phyloP scores from a whole-genome alignment of 2,113 vertebrate genomes.

The Tylochromis polylepis region DNA sequence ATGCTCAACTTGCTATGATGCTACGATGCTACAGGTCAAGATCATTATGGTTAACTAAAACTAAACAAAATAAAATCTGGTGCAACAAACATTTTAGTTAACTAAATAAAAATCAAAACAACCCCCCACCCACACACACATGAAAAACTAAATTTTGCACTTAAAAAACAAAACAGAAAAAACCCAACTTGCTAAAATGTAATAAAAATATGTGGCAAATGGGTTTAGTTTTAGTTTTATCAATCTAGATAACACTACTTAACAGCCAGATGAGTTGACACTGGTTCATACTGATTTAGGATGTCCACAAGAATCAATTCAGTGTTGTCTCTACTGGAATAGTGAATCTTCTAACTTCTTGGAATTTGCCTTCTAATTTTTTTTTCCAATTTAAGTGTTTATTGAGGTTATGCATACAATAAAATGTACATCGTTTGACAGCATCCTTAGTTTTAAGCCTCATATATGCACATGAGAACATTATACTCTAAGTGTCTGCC shows the following conservation, averaged over 20 bases:
- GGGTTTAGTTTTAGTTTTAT: neutral
- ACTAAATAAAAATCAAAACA: neutral
- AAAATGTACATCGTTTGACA: no score
- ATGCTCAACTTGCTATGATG: neutral
- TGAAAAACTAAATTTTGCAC: neutral
- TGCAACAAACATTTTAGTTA: neutral
- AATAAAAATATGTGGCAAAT: neutral
- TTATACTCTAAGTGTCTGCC: no score
- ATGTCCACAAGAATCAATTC: neutral
- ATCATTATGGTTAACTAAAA: neutral
- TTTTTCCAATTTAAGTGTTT: no score
- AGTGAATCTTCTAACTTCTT: neutral
- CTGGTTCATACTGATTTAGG: neutral
- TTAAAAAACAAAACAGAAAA: no score
- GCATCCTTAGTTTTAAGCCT: no score
- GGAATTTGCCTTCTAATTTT: neutral
- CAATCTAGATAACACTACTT: no score
- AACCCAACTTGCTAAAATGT: neutral
- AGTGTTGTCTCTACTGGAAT: rapidly evolving
- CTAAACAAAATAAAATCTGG: neutral
- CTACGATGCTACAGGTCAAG: neutral
- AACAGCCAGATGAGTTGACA: neutral
- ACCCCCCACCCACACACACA: neutral
- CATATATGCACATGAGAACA: no score
- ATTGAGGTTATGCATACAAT: no score